Conservation (phyloP, 1,140 invertebrate species). For the Drosophila pandora region DNA sequence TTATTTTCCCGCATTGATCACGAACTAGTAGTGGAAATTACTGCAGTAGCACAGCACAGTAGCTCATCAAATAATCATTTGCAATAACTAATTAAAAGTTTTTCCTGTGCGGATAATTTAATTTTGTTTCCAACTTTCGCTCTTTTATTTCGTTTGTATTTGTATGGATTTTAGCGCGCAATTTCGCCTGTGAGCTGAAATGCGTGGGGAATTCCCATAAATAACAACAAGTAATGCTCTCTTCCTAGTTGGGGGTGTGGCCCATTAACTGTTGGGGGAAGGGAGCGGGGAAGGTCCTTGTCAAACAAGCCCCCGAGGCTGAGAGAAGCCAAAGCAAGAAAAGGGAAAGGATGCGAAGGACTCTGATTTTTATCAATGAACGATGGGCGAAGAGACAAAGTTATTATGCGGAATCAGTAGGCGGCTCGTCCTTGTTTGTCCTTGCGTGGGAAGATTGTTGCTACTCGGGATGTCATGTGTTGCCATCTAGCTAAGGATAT, state of each 20-base stretch:
- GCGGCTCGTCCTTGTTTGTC: constrained; percentile 9
- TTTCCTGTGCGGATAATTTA: constrained; percentile 47
- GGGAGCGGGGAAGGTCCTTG: constrained; percentile 8
- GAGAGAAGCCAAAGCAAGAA: constrained; percentile 12
- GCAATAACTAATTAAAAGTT: constrained; percentile 76
- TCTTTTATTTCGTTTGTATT: constrained; percentile 17
- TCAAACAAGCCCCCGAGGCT: constrained; percentile 7
- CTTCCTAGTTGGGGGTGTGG: constrained; percentile 20
- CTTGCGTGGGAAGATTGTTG: constrained; percentile 44
- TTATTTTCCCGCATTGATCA: constrained; percentile 10
- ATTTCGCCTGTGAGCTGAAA: constrained; percentile 21
- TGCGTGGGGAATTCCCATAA: constrained; percentile 21
- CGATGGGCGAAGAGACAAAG: constrained; percentile 50
- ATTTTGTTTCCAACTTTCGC: constrained; percentile 54
- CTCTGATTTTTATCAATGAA: constrained; percentile 72
- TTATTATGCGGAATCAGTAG: constrained; percentile 42
- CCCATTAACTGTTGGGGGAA: not conserved
- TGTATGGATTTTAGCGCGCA: constrained; percentile 11
- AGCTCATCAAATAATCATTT: constrained; percentile 64
- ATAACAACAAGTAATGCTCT: constrained; percentile 46
- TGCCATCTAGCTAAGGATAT: constrained; percentile 10
- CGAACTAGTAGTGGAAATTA: constrained; percentile 38
- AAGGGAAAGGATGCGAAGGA: constrained; percentile 7
- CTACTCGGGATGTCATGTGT: constrained; percentile 15
- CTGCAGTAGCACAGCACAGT: constrained; percentile 25